Evolutionary conservation across 2,888 invertebrate genomes (phyloP), one percentile per base, ranked within the genome.

Genomic region (Artemia sinica): DNA sequence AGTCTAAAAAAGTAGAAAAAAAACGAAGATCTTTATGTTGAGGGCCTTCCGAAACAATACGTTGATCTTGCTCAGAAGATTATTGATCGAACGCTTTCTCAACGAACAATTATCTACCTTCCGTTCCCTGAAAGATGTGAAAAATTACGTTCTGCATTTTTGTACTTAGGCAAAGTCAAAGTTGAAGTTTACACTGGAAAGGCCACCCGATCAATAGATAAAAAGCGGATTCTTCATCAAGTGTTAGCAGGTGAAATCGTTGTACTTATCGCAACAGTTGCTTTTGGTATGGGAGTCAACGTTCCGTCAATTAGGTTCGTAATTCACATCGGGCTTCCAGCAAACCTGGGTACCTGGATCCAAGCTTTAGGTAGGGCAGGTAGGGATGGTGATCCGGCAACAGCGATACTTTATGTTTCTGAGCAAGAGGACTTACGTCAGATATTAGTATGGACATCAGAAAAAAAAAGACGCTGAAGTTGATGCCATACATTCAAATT

Each of bases 251-350:
- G n/a, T n/a, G 52, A 52, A 52, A 11, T 52, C 52, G 52, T 52
- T 52, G 66, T 68, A 8, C 49, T 68, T 11, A 63, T 68, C 49
- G 65, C 68, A 12, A 68, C 65, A n/a, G 48, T 58, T 41, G 68
- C 68, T 12, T 68, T 68, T 49, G 68, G 68, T 9, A 10, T 68
- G 9, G 65, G 68, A 10, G 65, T 68, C 66, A 65, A 68, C 68
- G 65, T 68, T n/a, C 68, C 68, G 11, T n/a, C 48, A 14, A 49
- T 68, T 18, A 51, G 65, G 10, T 63, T 58, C 50, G 68, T 68
- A 10, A 65, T 68, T 11, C 65, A 66, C 49, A 49, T 68, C 4
- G 68, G 68, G n/a, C 28, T 68, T 10, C 65, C 68, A 9, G 41
- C 52, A 50, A 68, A 66, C 49, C 28, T 68, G 41, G 18, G 65